These are phyloP conservation scores for Mythimna albipuncta DNA, from an alignment of 2,888 invertebrate genomes.

Conservation along the genomic window DNA sequence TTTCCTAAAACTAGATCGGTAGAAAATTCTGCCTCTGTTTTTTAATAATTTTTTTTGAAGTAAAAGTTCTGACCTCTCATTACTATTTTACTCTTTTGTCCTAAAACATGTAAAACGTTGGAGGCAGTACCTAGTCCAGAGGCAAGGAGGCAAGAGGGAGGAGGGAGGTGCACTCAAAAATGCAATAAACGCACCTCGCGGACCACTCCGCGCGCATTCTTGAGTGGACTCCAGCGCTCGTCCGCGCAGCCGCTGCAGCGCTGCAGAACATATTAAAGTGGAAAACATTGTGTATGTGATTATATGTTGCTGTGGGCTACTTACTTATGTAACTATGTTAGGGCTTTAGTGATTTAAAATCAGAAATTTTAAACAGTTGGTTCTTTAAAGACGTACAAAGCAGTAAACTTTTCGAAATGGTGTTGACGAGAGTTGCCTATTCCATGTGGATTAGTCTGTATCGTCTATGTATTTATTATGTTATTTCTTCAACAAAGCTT, in stretches of 20 bases:
- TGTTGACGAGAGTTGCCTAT: background rate
- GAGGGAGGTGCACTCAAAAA: conserved; percentile 72
- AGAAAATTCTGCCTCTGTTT: too few relatives aligned
- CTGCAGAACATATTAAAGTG: conserved; percentile 59
- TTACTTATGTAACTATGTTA: conserved; percentile 14
- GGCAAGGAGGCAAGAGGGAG: background rate
- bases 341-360: background rate
- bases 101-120: conserved; percentile 31
- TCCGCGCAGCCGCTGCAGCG: conserved; percentile 33
- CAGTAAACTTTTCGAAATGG: background rate
- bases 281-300: conserved; percentile 56
- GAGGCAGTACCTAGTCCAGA: conserved; percentile 27
- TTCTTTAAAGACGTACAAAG: background rate
- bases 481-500: too few relatives aligned
- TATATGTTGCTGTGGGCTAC: conserved; percentile 46
- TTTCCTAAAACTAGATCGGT: too few relatives aligned
- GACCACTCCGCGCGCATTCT: conserved; percentile 65
- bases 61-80: background rate
- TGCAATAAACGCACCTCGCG: conserved; percentile 79
- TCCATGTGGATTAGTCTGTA: background rate
- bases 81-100: conserved; percentile 18
- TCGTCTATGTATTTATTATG: too few relatives aligned
- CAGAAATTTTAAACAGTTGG: background rate
- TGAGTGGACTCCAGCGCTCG: conserved; percentile 50
- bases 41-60: background rate